phyloP scores from a whole-genome alignment of 2,797 vertebrate species.

The Acropternis orthonyx region DNA sequence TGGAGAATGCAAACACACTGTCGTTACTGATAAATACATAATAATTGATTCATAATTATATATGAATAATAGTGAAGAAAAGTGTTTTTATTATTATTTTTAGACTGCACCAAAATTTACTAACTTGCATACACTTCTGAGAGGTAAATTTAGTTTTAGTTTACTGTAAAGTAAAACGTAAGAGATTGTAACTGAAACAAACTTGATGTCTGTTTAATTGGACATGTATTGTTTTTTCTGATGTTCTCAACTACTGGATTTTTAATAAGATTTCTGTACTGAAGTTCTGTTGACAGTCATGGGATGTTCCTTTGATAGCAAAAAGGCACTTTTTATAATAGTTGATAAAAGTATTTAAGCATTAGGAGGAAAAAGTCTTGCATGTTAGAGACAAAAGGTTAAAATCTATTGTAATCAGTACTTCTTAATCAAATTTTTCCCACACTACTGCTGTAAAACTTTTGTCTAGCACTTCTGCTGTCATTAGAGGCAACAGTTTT shows the following conservation, averaged over 20 bases:
- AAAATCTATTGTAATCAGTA: not conserved
- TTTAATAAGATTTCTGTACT: not conserved
- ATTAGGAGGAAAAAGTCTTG: rapidly evolving
- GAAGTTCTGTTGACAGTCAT: not conserved
- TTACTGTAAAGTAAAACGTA: not conserved
- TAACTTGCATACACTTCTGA: not conserved
- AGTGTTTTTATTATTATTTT: not conserved
- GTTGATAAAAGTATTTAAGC: not conserved
- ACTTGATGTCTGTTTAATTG: not conserved
- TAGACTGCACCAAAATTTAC: not conserved
- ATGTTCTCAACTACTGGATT: not conserved
- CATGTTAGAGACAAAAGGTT: not conserved
- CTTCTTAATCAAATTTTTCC: not conserved
- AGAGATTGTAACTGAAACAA: not conserved
- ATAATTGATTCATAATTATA: not conserved
- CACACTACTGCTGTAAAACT: not conserved
- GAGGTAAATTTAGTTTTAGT: not conserved
- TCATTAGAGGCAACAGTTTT: not conserved
- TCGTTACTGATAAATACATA: not conserved
- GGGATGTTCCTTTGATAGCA: not conserved
- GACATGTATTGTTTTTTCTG: not conserved
- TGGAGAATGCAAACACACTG: not conserved
- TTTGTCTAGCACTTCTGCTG: not conserved
- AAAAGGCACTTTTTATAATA: not conserved
- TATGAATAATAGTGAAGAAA: not conserved